These are phyloP conservation scores for Microtus californicus DNA, from an alignment of 2,797 vertebrate genomes.

Conservation along the genomic window DNA sequence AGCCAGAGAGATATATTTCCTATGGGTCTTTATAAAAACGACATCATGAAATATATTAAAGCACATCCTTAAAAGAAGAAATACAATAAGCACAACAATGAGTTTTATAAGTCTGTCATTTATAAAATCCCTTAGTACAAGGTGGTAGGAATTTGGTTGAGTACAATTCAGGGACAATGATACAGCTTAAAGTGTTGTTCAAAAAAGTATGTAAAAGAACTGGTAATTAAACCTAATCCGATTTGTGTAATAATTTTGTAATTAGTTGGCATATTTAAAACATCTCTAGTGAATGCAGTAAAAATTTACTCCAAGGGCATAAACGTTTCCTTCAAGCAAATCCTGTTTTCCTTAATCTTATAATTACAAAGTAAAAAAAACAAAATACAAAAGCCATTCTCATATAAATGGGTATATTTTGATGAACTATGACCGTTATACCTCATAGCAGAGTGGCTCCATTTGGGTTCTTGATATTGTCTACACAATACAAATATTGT, in stretches of 20 bases:
- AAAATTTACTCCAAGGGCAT: constrained; percentile 49
- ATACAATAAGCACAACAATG: constrained; percentile 29
- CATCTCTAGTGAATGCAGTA: background rate
- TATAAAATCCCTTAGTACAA: constrained; percentile 42
- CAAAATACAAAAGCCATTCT: background rate
- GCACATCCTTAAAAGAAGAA: constrained; percentile 3
- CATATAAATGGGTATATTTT: constrained; percentile 14
- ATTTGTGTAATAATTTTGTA: constrained; percentile 63
- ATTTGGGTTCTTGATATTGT: background rate
- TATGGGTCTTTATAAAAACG: constrained; percentile 65
- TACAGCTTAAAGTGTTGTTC: background rate
- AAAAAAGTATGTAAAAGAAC: constrained; percentile 4
- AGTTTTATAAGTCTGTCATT: constrained; percentile 53
- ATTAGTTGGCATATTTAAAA: constrained; percentile 61
- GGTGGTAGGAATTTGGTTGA: background rate
- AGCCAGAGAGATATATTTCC: constrained; percentile 62
- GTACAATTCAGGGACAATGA: background rate
- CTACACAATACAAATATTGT: background rate
- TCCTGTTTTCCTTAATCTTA: constrained; percentile 40
- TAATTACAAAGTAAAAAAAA: constrained; percentile 32
- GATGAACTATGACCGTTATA: background rate
- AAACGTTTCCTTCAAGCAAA: constrained; percentile 56
- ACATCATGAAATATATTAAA: constrained; percentile 56
- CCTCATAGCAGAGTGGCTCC: background rate
- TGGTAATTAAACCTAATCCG: constrained; percentile 45